phyloP scores from a whole-genome alignment of 2,797 vertebrate species.

The Melopsittacus undulatus region DNA sequence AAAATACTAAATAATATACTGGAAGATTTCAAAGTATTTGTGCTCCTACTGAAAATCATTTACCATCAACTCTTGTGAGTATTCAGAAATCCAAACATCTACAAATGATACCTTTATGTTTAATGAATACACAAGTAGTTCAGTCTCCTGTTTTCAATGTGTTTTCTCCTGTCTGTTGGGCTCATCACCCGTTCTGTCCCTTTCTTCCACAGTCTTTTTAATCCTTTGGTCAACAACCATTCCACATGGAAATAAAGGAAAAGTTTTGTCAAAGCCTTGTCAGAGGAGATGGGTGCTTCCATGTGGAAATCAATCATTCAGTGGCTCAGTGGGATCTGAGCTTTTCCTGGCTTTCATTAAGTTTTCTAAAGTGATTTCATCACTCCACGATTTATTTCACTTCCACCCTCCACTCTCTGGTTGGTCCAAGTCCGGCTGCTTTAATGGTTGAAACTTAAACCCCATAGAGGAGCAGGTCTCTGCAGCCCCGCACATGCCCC shows the following conservation, averaged over 20 bases:
- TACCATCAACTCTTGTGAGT: not conserved
- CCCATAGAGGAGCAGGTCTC: not conserved
- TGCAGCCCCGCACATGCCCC: not conserved
- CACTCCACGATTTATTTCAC: not conserved
- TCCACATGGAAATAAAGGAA: constrained; percentile 11
- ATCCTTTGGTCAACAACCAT: constrained; percentile 14
- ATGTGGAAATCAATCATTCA: constrained; percentile 62
- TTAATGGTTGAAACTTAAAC: not conserved
- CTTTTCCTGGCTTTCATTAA: constrained; percentile 58
- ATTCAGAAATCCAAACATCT: not conserved
- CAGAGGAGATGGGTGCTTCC: constrained; percentile 38
- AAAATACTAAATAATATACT: not conserved
- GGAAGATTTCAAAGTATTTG: not conserved
- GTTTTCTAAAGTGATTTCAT: constrained; percentile 60
- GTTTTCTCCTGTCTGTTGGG: not conserved
- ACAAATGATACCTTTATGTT: not conserved
- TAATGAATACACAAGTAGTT: not conserved
- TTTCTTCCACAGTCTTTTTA: not conserved
- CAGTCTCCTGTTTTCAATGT: not conserved
- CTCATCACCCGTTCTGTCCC: not conserved
- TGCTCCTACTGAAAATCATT: not conserved
- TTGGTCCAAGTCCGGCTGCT: not conserved
- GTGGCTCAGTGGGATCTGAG: constrained; percentile 27
- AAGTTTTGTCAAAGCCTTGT: constrained; percentile 43
- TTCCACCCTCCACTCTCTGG: not conserved